Conservation (phyloP, 2,113 vertebrate genomes). For the Stercorarius parasiticus region DNA sequence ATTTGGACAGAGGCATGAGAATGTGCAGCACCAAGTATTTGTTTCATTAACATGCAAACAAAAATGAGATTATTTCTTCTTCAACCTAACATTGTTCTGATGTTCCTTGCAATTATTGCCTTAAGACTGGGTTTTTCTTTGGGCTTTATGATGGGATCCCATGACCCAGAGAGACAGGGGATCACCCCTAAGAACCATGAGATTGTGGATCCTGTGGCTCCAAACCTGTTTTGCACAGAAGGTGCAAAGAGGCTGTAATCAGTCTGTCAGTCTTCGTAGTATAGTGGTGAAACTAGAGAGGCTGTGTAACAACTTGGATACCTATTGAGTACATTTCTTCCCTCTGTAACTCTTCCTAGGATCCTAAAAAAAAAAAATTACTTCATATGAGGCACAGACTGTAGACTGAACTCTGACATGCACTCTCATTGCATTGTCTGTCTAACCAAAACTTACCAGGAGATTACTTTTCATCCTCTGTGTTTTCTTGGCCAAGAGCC, state of each 20-base stretch:
- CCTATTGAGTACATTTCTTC: not conserved
- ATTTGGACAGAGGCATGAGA: not conserved
- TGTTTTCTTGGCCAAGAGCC: not conserved
- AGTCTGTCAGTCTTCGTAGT: not conserved
- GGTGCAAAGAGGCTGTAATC: not conserved
- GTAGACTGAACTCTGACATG: not conserved
- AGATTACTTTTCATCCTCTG: not conserved
- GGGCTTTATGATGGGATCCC: not conserved
- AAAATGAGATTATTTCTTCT: not conserved
- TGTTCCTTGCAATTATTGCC: not conserved
- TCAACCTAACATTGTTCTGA: not conserved
- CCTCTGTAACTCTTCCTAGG: not conserved
- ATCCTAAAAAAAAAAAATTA: not conserved
- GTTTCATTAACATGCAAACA: not conserved
- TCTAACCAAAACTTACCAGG: not conserved
- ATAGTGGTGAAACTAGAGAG: not conserved
- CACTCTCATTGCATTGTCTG: not conserved
- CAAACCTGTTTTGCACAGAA: not conserved
- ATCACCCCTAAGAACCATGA: not conserved
- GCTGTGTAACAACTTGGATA: not conserved
- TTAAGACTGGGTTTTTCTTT: not conserved
- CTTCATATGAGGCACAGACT: not conserved
- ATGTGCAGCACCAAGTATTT: not conserved
- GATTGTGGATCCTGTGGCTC: not conserved
- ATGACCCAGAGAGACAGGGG: not conserved